Evolutionary conservation across 2,888 invertebrate species (phyloP), one percentile per base, ranked within the genome.

Genomic region (Sarcophaga rosellei): DNA sequence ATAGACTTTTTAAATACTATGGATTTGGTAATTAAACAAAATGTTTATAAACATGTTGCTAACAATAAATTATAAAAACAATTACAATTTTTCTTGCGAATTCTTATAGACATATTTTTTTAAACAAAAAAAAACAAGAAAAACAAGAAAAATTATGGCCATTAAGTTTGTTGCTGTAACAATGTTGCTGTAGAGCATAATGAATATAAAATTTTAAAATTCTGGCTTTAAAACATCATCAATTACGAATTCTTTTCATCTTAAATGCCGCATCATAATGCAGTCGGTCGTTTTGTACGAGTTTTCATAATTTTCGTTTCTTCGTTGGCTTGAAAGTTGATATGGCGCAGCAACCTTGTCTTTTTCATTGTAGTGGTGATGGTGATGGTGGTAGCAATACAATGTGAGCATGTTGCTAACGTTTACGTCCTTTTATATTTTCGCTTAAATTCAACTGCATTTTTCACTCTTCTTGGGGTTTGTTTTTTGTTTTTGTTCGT

Each of bases 321-420:
- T 35, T 35, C 35, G 35, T 35, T 35, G 35, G 35, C 2, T 53
- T 53, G 53, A 53, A 53, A 53, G 53, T 53, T 15, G 53, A 5
- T 23, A 68, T 61, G 62, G 17, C 45, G 45, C 59, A 73, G 73
- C 81, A 85, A 81, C 78, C 73, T 78, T 78, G 69, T 72, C 70
- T 53, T 68, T 8, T 65, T 59, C 12, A 53, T 53, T 53, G 53
- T 53, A 53, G 53, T 53, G 15, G 15, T 47, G 15, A 0, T 47
- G 2, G 47, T 47, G 12, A 12, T 53, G 17, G 12, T 53, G 1
- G 47, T 47, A 15, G 53, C 53, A 35, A 35, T 35, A 35, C 35
- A 35, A 35, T 35, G 35, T 53, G 74, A 25, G 23, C 15, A 76
- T 47, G 78, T 35, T 80, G 66, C 80, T 76, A 66, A 76, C 62